Evolutionary conservation across 92 coral and sea anemone genomes (phyloP), one percentile per base, ranked within the genome.

Genomic region (Phenganax marumi): DNA sequence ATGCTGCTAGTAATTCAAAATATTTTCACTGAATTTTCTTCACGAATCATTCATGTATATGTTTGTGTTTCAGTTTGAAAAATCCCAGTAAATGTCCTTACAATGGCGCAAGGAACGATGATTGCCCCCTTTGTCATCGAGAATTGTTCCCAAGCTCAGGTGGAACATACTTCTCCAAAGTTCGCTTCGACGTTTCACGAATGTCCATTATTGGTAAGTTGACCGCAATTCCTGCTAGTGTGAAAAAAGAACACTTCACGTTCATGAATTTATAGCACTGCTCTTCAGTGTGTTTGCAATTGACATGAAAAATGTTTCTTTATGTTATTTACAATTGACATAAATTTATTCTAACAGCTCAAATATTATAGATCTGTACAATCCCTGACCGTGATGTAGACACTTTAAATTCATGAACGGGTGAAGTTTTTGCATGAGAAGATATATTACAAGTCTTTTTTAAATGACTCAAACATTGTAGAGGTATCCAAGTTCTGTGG

Each of bases 111-210:
- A 93, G 89, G 52, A 57, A 63, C 17, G 97, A 96, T n/a, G 72
- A 58, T 10, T 96, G 99, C 70, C 83, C 83, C 0, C 75, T 86
- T 25, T 96, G 99, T 76, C 88, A 84, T 76, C 82, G 81, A 21
- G 89, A 91, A 21, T 84, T 81, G 71, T 92, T 91, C 69, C 81
- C 89, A 50, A 79, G 82, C 18, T 88, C 93, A 24, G 99, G 99
- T 14, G 93, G 91, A 33, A 89, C 99, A 7, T 96, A 96, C 84
- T 96, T 90, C 85, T 88, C 92, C 25, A 96, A 96, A 74, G 61
- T 96, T 48, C 77, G 99, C 84, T 62, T 96, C 26, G 89, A 92
- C 76, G 72, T 96, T 63, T 58, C 88, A 10, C 70, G 89, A 21
- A 90, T 93, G 97, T 81, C 79, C 23, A 88, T 96, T 39, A 85